Conservation (phyloP, 2,113 vertebrate species). For the Carlito syrichta region DNA sequence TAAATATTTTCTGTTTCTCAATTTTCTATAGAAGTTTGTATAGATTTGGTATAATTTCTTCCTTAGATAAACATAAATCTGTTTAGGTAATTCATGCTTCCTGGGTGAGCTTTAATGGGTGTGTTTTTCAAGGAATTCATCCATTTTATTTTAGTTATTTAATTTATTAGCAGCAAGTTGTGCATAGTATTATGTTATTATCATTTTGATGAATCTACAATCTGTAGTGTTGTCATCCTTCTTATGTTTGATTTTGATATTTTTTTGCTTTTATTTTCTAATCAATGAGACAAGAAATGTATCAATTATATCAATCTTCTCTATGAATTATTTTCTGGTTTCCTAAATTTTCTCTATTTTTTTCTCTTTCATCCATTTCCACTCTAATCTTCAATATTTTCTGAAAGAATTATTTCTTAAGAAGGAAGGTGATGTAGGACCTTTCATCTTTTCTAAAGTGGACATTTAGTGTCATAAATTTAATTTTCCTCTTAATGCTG, state of each 20-base stretch:
- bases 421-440: neutral
- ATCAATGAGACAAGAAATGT: neutral
- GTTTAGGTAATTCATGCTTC: neutral
- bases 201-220: neutral
- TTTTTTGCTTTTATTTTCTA: too few relatives aligned
- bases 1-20: neutral
- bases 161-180: neutral
- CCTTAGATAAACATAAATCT: neutral
- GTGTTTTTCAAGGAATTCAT: too few relatives aligned
- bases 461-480: too few relatives aligned
- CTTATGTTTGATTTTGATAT: neutral
- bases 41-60: neutral
- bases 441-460: too few relatives aligned
- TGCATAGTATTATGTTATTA: neutral
- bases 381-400: neutral
- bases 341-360: neutral
- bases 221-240: neutral
- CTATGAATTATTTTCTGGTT: neutral
- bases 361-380: neutral
- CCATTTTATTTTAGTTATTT: neutral
- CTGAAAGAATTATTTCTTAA: neutral
- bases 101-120: neutral
- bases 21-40: neutral
- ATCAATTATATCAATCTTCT: neutral
- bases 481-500: neutral